Percentiles rank a stretch among this genome's conserved stretches.
phyloP scores from a whole-genome alignment of 2,797 vertebrate genomes.

The Pteropus rufus region DNA sequence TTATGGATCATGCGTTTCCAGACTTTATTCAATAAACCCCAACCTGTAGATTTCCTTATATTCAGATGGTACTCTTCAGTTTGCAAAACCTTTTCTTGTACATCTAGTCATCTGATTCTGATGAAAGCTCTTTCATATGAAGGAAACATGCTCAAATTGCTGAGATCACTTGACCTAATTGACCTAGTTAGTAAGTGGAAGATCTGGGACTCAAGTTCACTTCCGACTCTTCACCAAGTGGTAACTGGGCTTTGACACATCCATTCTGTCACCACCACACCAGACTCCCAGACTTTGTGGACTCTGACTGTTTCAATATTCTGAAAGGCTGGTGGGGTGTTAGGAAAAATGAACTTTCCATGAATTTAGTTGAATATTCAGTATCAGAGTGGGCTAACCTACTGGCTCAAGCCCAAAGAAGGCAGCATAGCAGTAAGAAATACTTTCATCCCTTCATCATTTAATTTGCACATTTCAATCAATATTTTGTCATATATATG shows the following conservation, averaged over 20 bases:
- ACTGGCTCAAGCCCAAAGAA: not conserved
- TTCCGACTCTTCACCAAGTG: not conserved
- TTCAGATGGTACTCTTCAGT: not conserved
- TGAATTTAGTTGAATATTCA: not conserved
- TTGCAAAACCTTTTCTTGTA: not conserved
- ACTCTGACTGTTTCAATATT: not conserved
- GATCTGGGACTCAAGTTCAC: not conserved
- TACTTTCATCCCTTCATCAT: not conserved
- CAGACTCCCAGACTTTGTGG: not conserved
- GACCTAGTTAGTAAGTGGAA: not conserved
- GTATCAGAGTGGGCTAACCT: not conserved
- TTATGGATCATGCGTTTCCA: not conserved
- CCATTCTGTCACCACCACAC: not conserved
- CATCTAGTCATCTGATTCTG: not conserved
- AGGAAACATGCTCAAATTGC: not conserved
- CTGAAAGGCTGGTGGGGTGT: not conserved
- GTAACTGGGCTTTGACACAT: not conserved
- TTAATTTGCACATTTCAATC: conserved; percentile 14
- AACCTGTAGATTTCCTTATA: not conserved
- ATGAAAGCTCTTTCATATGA: not conserved
- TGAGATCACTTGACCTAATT: not conserved
- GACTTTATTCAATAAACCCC: not conserved
- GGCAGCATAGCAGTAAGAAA: not conserved
- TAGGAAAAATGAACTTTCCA: not conserved
- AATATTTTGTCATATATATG: not conserved